These are phyloP conservation scores for Euschistus heros DNA, from an alignment of 1,140 invertebrate species.

Conservation along the genomic window DNA sequence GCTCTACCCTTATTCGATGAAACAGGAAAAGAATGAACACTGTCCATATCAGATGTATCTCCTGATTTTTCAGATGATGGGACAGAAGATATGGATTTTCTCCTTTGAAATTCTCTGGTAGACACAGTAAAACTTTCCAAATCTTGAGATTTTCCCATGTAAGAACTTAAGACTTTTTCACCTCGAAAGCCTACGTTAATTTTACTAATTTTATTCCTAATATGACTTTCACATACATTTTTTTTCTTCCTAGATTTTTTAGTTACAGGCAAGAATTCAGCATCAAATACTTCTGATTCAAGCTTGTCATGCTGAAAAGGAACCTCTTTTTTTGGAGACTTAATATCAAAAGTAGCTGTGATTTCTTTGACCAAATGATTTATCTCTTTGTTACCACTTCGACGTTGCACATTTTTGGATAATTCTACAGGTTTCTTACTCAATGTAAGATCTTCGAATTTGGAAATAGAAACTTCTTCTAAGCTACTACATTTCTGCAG, in stretches of 20 bases:
- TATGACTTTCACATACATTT: slow-evolving; percentile 1
- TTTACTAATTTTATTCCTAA: not conserved
- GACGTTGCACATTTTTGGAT: not conserved
- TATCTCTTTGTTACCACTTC: not conserved
- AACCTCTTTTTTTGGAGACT: not conserved
- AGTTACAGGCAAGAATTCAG: slow-evolving; percentile 58
- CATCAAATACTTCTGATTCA: slow-evolving; percentile 21
- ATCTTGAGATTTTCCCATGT: not conserved
- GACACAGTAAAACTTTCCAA: not conserved
- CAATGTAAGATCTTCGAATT: slow-evolving; percentile 51
- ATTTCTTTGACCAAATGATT: not conserved
- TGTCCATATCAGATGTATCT: slow-evolving; percentile 58
- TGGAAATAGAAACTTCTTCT: slow-evolving; percentile 58
- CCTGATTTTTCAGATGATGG: slow-evolving; percentile 63
- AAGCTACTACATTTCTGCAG: slow-evolving; percentile 33
- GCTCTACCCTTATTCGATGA: slow-evolving; percentile 39
- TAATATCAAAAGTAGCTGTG: not conserved
- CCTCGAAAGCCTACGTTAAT: not conserved
- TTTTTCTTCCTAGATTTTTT: slow-evolving; percentile 56
- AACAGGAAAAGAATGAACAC: slow-evolving; percentile 58
- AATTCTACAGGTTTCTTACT: slow-evolving; percentile 5
- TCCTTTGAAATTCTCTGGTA: slow-evolving; percentile 27
- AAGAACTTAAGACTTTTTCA: slow-evolving; percentile 32
- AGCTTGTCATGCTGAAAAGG: not conserved
- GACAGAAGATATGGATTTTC: slow-evolving; percentile 46